Percentiles rank a stretch among this genome's conserved stretches.
Evolutionary conservation across 2,797 vertebrate species (phyloP).

Genomic region (Tarsius wallacei): DNA sequence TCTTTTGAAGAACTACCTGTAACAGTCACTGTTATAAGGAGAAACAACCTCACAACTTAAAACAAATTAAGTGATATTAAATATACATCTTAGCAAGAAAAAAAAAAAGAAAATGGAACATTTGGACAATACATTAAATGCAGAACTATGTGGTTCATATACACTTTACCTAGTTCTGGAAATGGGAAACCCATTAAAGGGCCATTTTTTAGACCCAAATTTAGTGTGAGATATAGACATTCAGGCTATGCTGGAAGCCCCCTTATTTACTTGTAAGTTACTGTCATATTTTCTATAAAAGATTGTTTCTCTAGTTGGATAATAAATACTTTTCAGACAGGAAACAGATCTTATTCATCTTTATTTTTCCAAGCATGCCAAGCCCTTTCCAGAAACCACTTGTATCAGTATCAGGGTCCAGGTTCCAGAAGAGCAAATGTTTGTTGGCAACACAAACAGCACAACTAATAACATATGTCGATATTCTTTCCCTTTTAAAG

Average conservation of each 20-base stretch:
- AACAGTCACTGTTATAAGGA: constrained; percentile 31
- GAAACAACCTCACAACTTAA: constrained; percentile 38
- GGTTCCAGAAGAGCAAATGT: not conserved
- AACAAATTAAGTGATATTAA: constrained; percentile 43
- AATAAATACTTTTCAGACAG: not conserved
- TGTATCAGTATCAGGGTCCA: not conserved
- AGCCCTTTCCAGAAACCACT: not conserved
- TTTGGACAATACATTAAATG: not conserved
- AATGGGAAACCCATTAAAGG: not conserved
- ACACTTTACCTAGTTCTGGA: not conserved
- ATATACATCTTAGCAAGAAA: no score
- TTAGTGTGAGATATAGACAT: not conserved
- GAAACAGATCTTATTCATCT: not conserved
- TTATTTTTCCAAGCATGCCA: not conserved
- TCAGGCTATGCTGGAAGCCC: not conserved
- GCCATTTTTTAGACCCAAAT: not conserved
- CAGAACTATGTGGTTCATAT: not conserved
- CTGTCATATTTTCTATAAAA: not conserved
- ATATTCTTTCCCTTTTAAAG: not conserved
- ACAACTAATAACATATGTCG: not conserved
- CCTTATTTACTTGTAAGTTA: not conserved
- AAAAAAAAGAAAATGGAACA: no score
- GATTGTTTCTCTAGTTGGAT: not conserved
- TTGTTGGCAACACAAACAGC: not conserved
- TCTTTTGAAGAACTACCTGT: no score